Evolutionary conservation across 2,113 vertebrate genomes (phyloP).

Genomic region (Menidia beryllina): DNA sequence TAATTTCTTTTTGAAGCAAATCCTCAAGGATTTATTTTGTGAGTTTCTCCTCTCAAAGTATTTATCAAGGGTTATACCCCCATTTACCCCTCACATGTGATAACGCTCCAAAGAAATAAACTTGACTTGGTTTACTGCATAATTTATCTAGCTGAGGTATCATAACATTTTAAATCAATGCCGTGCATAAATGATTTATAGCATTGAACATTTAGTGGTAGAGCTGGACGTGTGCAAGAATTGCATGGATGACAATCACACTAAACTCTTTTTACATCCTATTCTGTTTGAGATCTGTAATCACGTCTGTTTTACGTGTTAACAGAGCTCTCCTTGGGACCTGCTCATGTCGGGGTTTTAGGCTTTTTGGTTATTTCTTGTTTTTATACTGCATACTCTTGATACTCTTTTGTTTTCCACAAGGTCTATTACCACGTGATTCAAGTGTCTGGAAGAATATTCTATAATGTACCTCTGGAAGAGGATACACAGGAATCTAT

Average conservation of each 20-base stretch:
- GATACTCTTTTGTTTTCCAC: conserved; percentile 62
- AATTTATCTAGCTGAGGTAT: conserved; percentile 38
- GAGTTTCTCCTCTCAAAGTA: background rate
- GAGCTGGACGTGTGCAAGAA: conserved; percentile 26
- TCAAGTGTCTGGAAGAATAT: conserved; percentile 77
- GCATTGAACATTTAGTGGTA: conserved; percentile 3
- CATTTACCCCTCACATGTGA: conserved; percentile 8
- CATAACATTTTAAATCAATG: conserved; percentile 46
- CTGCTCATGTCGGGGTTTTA: conserved; percentile 32
- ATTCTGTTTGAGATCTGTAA: conserved; percentile 60
- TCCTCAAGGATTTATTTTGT: background rate
- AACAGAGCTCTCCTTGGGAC: conserved; percentile 39
- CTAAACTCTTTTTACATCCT: conserved; percentile 46
- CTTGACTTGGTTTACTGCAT: conserved; percentile 16
- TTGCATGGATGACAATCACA: conserved; percentile 56
- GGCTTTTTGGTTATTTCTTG: conserved; percentile 64
- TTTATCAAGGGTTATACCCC: background rate
- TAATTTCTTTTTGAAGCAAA: background rate
- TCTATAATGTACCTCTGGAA: conserved; percentile 75
- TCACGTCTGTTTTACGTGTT: conserved; percentile 33
- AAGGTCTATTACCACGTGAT: conserved; percentile 85
- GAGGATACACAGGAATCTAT: conserved; percentile 79
- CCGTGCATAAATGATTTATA: conserved; percentile 41
- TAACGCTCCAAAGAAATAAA: conserved; percentile 5
- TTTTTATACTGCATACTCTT: conserved; percentile 52